Percentiles rank a stretch among this genome's conserved stretches.
These are phyloP conservation scores for Trachymyrmex cornetzi DNA, from an alignment of 1,140 invertebrate species.

Conservation along the genomic window DNA sequence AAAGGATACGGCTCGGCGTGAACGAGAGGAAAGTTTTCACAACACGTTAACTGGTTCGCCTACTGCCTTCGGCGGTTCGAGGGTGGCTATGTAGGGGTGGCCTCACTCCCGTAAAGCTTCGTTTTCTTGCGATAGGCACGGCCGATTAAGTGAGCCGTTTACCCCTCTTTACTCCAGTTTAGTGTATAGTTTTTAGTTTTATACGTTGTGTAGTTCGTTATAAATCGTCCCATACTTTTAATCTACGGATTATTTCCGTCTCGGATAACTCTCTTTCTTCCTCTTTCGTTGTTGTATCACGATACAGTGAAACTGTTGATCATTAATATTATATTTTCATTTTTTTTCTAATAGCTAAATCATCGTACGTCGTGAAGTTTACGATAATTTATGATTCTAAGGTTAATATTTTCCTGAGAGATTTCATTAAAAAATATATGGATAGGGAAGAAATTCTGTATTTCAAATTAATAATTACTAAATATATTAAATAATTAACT, in stretches of 20 bases:
- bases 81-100: background rate
- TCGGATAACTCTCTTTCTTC: background rate
- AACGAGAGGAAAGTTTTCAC: slow-evolving; percentile 45
- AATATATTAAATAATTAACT: too few relatives aligned
- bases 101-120: slow-evolving; percentile 18
- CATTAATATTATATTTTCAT: background rate
- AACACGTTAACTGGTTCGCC: slow-evolving; percentile 54
- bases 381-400: too few relatives aligned
- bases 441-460: background rate
- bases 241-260: background rate
- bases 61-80: slow-evolving; percentile 38
- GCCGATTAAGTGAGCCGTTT: slow-evolving; percentile 43
- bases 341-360: background rate
- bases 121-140: slow-evolving; percentile 58
- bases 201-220: slow-evolving; percentile 7
- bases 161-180: slow-evolving; percentile 7
- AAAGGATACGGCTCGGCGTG: background rate
- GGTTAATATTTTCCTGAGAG: background rate
- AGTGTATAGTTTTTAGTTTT: slow-evolving; percentile 28
- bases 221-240: background rate
- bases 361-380: too few relatives aligned
- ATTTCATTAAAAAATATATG: background rate
- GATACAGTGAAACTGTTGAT: background rate
- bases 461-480: background rate
- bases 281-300: background rate